Conservation (phyloP, 2,797 vertebrate genomes). For the Sebastes variabilis region DNA sequence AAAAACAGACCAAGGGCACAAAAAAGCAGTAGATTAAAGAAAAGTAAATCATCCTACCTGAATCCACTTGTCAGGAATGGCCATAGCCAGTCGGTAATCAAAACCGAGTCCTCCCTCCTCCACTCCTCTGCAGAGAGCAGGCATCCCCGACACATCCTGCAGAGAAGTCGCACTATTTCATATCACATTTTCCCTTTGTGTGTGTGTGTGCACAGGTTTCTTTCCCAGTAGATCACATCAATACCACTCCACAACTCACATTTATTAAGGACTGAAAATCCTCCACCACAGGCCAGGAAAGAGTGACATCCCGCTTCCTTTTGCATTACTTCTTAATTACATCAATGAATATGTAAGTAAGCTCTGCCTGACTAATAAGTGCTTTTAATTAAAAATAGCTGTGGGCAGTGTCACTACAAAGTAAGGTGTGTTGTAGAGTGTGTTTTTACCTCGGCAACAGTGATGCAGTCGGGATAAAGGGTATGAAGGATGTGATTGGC, state of each 20-base stretch:
- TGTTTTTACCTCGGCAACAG: conserved; percentile 92
- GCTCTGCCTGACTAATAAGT: conserved; percentile 57
- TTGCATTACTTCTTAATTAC: conserved; percentile 65
- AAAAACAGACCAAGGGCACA: background rate
- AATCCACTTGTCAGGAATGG: conserved; percentile 99
- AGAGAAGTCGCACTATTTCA: conserved; percentile 45
- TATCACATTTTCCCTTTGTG: conserved; percentile 34
- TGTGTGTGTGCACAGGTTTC: conserved; percentile 36
- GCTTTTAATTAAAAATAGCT: conserved; percentile 75
- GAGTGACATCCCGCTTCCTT: conserved; percentile 56
- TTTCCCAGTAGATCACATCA: conserved; percentile 34
- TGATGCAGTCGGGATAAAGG: conserved; percentile 93
- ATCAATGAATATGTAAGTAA: conserved; percentile 57
- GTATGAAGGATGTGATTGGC: conserved; percentile 92
- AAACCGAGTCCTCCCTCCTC: conserved; percentile 93
- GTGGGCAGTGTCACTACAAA: conserved; percentile 63
- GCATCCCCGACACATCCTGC: conserved; percentile 99
- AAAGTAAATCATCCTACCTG: conserved; percentile 83
- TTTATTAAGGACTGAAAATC: conserved; percentile 19
- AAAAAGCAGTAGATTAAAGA: conserved; percentile 2
- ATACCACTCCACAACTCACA: conserved; percentile 4
- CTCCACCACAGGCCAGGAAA: conserved; percentile 34
- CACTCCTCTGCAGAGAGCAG: conserved; percentile 90
- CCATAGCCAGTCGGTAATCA: conserved; percentile 97
- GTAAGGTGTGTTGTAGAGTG: conserved; percentile 5